Percentiles rank a stretch among this genome's conserved stretches.
phyloP scores from a whole-genome alignment of 2,797 vertebrate species.

The Sphenodon punctatus region DNA sequence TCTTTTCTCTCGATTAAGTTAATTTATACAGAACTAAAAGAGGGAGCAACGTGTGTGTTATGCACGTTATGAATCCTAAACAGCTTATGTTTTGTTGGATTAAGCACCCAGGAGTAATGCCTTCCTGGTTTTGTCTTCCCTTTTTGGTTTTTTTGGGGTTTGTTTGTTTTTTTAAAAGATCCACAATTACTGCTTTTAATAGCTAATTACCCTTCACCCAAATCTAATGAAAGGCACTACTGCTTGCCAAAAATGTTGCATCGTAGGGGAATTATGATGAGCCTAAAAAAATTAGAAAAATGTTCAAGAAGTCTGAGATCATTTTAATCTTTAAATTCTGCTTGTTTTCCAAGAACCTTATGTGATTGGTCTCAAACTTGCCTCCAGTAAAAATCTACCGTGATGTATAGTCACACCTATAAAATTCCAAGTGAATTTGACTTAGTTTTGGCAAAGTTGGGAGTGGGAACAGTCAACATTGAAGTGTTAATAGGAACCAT shows the following conservation, averaged over 20 bases:
- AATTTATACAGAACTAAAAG: background rate
- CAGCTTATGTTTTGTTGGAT: background rate
- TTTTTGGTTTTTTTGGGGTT: background rate
- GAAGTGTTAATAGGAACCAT: background rate
- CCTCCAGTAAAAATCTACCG: background rate
- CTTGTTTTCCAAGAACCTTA: background rate
- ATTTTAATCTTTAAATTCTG: background rate
- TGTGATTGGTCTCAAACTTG: conserved; percentile 33
- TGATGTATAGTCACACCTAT: background rate
- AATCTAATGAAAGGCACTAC: background rate
- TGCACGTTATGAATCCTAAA: background rate
- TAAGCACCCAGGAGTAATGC: no score
- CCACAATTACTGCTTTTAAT: conserved; percentile 1
- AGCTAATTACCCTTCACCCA: background rate
- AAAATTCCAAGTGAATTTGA: conserved; percentile 13
- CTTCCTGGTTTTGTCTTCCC: no score
- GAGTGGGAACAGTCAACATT: background rate
- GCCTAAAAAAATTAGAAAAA: conserved; percentile 2
- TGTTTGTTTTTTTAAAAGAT: background rate
- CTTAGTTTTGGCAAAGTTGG: conserved; percentile 3
- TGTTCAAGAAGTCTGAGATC: background rate
- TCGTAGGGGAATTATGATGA: background rate
- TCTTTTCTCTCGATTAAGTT: background rate
- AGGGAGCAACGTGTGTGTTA: background rate
- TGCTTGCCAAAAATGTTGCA: background rate